Conservation (phyloP, 2,888 invertebrate species). For the Chromoteleia sp. region DNA sequence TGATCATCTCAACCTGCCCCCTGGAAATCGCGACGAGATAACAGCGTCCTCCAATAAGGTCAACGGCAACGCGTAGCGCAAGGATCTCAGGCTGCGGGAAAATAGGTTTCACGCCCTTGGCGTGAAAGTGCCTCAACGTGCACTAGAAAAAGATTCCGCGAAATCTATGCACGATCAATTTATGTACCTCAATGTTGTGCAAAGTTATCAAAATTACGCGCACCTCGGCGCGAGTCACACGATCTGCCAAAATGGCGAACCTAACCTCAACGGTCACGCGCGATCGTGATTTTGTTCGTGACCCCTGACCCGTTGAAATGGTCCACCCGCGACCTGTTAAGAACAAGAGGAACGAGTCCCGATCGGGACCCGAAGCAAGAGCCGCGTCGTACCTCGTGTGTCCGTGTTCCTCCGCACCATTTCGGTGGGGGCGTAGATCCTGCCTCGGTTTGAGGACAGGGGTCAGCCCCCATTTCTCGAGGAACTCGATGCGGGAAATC, state of each 20-base stretch:
- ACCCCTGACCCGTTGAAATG: too few species aligned
- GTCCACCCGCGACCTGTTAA: too few species aligned
- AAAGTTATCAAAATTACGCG: background rate
- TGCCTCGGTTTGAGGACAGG: constrained; percentile 98
- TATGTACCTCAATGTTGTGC: too few species aligned
- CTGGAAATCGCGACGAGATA: too few species aligned
- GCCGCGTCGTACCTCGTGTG: constrained; percentile 87
- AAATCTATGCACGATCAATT: too few species aligned
- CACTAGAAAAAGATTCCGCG: background rate
- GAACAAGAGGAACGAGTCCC: too few species aligned
- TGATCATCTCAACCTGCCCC: too few species aligned
- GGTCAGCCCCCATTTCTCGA: constrained; percentile 99
- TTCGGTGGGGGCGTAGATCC: constrained; percentile 92
- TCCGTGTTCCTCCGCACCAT: constrained; percentile 88
- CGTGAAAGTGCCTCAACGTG: background rate
- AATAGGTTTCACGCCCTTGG: too few species aligned
- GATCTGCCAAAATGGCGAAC: constrained; percentile 36
- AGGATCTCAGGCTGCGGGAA: too few species aligned
- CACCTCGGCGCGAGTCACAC: constrained; percentile 23
- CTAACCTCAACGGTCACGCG: constrained; percentile 21
- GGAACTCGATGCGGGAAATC: constrained; percentile 99
- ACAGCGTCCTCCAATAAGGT: too few species aligned
- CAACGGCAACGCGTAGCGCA: too few species aligned
- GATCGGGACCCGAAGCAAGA: background rate
- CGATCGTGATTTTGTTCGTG: too few species aligned